Evolutionary conservation across 2,797 vertebrate genomes (phyloP), one percentile per base, ranked within the genome.

Genomic region (Gorsachius magnificus): DNA sequence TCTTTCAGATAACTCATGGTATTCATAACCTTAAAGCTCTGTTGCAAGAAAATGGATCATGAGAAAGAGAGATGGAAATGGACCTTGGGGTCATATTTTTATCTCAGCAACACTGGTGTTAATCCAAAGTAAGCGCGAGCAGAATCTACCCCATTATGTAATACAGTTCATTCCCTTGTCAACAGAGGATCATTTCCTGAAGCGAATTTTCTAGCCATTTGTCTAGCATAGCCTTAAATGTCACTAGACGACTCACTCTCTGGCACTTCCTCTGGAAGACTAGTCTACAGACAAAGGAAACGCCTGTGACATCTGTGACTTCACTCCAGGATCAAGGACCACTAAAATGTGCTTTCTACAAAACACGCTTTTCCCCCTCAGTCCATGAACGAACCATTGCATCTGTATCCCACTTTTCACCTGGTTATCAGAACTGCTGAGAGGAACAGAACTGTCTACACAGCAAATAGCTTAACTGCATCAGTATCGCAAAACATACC

Each of bases 1-100:
- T 90, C 35, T 63, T 93, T 64, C 46, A 65, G 57, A 60, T 65
- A 89, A 83, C 84, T 89, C 50, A 31, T 25, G 51, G 20, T 70
- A 56, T 95, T 94, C 54, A 60, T 77, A 95, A 69, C 41, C 83
- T 90, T 84, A 82, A 70, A 89, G 25, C 66, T 68, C 43, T 89
- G 38, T 31, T 64, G 51, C 66, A 46, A 57, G 56, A 79, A 91
- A 81, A 87, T 35, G 70, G 51, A 87, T 87, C 54, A 64, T 50
- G 70, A 66, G 63, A 78, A 54, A 43, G 38, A 69, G 69, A 85
- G 63, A 66, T 60, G 46, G 80, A 91, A 93, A 64, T 63, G 68
- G 81, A 36, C 41, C 46, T 85, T 60, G 72, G 50, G 71, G 72
- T 90, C 35, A 11, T 65, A 76, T 58, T 87, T 88, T 84, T 48